Conservation (phyloP, 1,140 invertebrate genomes). For the Drosophila guanche region DNA sequence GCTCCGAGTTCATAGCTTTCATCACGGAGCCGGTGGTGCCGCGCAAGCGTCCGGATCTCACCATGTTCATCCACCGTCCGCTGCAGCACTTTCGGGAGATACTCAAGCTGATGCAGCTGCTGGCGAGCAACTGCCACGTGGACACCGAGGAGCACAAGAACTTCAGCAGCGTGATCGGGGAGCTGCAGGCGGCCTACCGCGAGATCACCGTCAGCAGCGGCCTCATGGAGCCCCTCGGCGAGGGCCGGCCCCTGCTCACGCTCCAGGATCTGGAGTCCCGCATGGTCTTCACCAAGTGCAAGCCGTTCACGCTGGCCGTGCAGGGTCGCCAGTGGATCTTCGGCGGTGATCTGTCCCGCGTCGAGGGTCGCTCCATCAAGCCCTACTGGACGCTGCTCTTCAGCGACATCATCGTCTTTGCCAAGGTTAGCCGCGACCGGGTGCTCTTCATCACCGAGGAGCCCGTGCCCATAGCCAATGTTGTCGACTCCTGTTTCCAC, state of each 20-base stretch:
- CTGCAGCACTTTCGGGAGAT: constrained; percentile 89
- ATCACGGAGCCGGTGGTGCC: constrained; percentile 91
- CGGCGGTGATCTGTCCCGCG: constrained; percentile 91
- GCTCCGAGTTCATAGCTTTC: constrained; percentile 88
- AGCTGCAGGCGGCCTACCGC: constrained; percentile 87
- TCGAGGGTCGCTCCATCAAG: constrained; percentile 91
- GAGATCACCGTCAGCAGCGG: constrained; percentile 92
- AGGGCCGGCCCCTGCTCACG: constrained; percentile 90
- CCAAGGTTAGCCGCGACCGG: constrained; percentile 91
- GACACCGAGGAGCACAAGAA: constrained; percentile 83
- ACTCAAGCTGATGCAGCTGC: constrained; percentile 84
- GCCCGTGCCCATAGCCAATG: constrained; percentile 89
- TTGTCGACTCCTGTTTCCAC: constrained; percentile 92
- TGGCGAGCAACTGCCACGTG: constrained; percentile 79
- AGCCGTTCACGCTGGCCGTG: constrained; percentile 92
- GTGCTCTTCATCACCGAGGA: constrained; percentile 94
- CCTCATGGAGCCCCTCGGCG: constrained; percentile 91
- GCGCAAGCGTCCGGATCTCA: constrained; percentile 90
- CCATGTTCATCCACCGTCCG: constrained; percentile 90
- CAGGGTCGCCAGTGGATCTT: constrained; percentile 94
- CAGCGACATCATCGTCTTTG: constrained; percentile 92
- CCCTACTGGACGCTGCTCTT: constrained; percentile 93
- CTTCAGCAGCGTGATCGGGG: constrained; percentile 78
- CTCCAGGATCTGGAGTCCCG: constrained; percentile 92
- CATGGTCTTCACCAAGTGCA: constrained; percentile 93